A percentile compares a stretch with the other conserved stretches of the same genome.
These are phyloP conservation scores for Pteromalus puparum DNA, from an alignment of 1,140 invertebrate species.

Conservation along the genomic window DNA sequence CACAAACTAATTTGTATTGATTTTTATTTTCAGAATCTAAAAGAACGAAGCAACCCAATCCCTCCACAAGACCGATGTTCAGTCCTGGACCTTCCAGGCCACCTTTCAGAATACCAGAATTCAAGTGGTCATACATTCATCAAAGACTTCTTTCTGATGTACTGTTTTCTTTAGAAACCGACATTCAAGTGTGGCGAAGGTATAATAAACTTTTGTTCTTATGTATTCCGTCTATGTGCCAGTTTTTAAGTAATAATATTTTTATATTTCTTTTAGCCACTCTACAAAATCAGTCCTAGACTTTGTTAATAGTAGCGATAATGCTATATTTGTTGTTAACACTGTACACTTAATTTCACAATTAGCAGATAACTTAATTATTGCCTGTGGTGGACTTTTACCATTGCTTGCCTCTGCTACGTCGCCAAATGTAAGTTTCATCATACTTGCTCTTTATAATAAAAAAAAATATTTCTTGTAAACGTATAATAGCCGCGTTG, in stretches of 20 bases:
- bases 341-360: slow-evolving; percentile 99
- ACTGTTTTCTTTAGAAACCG: slow-evolving; percentile 96
- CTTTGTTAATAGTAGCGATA: slow-evolving; percentile 98
- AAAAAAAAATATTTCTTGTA: not conserved
- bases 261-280: slow-evolving; percentile 80
- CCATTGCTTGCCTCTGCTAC: slow-evolving; percentile 98
- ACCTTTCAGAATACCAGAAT: slow-evolving; percentile 99
- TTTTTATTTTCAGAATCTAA: slow-evolving; percentile 70
- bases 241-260: not conserved
- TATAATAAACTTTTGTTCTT: slow-evolving; percentile 61
- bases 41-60: slow-evolving; percentile 77
- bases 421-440: slow-evolving; percentile 93
- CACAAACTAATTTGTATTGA: slow-evolving; percentile 2
- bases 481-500: not conserved
- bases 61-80: slow-evolving; percentile 88
- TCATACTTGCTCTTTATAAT: not conserved
- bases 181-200: slow-evolving; percentile 95
- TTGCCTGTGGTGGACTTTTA: slow-evolving; percentile 97
- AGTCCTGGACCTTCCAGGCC: slow-evolving; percentile 96
- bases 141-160: slow-evolving; percentile 97
- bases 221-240: too few species aligned
- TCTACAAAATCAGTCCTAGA: slow-evolving; percentile 97
- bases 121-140: slow-evolving; percentile 99
- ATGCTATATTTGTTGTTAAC: slow-evolving; percentile 99
- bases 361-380: slow-evolving; percentile 98